phyloP scores from a whole-genome alignment of 2,888 invertebrate species.

The Torymus tubicola region DNA sequence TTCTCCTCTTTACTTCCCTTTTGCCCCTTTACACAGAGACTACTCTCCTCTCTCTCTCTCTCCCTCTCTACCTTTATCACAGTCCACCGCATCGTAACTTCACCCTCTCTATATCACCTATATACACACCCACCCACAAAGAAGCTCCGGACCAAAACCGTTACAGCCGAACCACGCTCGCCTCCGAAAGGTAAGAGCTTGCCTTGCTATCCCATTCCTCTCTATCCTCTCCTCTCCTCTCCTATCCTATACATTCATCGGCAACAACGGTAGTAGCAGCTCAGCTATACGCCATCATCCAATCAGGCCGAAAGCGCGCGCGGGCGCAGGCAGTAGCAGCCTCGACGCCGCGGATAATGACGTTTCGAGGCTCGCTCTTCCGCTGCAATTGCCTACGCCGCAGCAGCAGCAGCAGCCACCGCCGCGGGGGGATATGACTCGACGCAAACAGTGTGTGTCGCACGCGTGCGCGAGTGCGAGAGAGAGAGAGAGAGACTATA shows the following conservation, averaged over 20 bases:
- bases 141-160: too few species aligned
- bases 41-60: background rate
- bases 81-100: too few species aligned
- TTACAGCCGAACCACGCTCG: too few species aligned
- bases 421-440: too few species aligned
- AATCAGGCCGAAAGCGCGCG: background rate
- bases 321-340: background rate
- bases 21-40: background rate
- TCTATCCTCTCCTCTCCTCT: background rate
- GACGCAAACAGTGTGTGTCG: too few species aligned
- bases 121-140: background rate
- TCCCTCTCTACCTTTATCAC: background rate
- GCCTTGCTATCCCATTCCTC: background rate
- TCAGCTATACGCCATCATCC: background rate
- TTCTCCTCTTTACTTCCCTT: too few species aligned
- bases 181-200: too few species aligned
- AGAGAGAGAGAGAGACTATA: too few species aligned
- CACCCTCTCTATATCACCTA: too few species aligned
- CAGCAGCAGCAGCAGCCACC: too few species aligned
- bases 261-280: conserved; percentile 28
- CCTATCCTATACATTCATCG: background rate
- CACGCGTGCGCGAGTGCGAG: too few species aligned
- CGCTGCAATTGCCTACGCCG: too few species aligned
- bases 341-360: conserved; percentile 43
- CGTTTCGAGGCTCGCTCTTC: conserved; percentile 23